phyloP scores from a whole-genome alignment of 2,113 vertebrate genomes.

The Cebidichthys violaceus region DNA sequence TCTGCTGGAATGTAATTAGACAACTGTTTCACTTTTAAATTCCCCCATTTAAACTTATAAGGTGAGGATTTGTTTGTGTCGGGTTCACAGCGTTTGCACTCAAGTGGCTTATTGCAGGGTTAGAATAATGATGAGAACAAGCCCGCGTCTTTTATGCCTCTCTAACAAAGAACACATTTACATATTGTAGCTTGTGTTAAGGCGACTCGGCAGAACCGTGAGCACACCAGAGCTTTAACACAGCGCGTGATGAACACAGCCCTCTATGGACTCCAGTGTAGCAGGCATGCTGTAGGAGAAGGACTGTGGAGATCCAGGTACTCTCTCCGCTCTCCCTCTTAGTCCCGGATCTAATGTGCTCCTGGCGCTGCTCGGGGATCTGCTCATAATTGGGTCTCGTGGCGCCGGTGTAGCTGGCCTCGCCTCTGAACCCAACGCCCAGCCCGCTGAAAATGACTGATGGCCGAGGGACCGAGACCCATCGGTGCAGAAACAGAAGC shows the following conservation, averaged over 20 bases:
- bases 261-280: neutral
- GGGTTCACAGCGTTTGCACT: neutral
- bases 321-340: neutral
- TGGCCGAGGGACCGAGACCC: constrained; percentile 59
- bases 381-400: constrained; percentile 65
- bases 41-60: neutral
- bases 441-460: constrained; percentile 60
- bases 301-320: neutral
- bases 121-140: neutral
- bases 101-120: neutral
- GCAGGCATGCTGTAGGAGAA: constrained; percentile 1
- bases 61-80: neutral
- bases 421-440: constrained; percentile 38
- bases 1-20: neutral
- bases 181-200: neutral
- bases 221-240: neutral
- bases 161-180: neutral
- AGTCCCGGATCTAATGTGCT: constrained; percentile 24
- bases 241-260: neutral
- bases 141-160: neutral
- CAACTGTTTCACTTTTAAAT: neutral
- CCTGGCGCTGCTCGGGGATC: constrained; percentile 15
- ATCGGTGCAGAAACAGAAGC: constrained; percentile 64
- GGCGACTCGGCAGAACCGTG: constrained; percentile 13
- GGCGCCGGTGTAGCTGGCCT: constrained; percentile 42